A percentile compares a stretch with the other conserved stretches of the same genome.
Evolutionary conservation across 2,797 vertebrate species (phyloP).

Genomic region (Ctenopoma multispine): DNA sequence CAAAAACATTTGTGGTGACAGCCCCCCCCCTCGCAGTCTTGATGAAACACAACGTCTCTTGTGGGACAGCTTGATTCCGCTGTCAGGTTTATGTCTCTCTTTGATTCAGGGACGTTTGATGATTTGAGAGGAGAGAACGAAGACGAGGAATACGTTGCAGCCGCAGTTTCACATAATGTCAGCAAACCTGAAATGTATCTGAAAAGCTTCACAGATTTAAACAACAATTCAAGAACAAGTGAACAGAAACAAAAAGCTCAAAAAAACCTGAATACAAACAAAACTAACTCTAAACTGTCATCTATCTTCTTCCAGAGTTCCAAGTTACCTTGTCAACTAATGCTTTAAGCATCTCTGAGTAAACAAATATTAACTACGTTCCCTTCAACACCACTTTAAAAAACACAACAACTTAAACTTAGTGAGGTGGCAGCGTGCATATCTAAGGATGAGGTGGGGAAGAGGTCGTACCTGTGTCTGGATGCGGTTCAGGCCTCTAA

Average conservation of each 20-base stretch:
- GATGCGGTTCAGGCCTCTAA: slow-evolving; percentile 98
- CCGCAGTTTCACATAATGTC: background rate
- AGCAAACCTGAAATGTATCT: background rate
- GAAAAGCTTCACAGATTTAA: slow-evolving; percentile 1
- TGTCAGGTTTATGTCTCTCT: no score
- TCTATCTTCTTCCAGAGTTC: background rate
- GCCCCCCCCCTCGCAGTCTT: background rate
- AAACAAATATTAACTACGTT: background rate
- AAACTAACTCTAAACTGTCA: background rate
- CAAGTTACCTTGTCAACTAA: slow-evolving; percentile 11
- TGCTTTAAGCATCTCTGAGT: slow-evolving; percentile 15
- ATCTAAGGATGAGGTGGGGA: no score
- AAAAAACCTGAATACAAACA: background rate
- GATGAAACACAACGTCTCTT: background rate
- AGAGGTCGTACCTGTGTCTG: slow-evolving; percentile 93
- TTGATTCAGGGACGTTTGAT: background rate
- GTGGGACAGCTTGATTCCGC: background rate
- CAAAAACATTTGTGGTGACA: background rate
- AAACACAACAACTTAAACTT: background rate
- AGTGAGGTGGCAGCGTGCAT: no score
- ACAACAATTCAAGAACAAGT: slow-evolving; percentile 1
- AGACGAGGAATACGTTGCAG: background rate
- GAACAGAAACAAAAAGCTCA: background rate
- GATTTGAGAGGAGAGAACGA: no score
- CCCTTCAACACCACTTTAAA: no score